A percentile compares a stretch with the other conserved stretches of the same genome.
Evolutionary conservation across 2,113 vertebrate genomes (phyloP).

Genomic region (Colinus virginianus): DNA sequence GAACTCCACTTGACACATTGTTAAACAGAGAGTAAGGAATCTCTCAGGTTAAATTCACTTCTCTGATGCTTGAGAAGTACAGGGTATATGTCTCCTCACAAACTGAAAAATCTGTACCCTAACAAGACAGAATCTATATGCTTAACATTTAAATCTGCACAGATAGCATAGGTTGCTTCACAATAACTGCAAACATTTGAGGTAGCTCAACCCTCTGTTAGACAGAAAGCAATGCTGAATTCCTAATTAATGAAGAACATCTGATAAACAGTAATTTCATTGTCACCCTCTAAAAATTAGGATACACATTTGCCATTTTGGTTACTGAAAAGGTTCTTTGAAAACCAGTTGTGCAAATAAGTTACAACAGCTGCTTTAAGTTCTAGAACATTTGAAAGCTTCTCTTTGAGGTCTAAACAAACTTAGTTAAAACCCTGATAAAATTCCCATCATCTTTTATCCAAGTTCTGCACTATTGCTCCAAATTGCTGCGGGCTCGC

Average conservation of each 20-base stretch:
- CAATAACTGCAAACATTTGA: not conserved
- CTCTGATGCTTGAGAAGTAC: not conserved
- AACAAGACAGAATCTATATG: not conserved
- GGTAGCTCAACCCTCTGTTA: not conserved
- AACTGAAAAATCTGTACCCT: not conserved
- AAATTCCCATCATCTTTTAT: not conserved
- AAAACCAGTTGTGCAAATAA: not conserved
- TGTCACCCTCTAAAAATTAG: not conserved
- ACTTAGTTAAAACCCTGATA: not conserved
- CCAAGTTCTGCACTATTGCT: not conserved
- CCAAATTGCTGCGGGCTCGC: not conserved
- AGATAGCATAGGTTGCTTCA: not conserved
- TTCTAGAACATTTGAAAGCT: not conserved
- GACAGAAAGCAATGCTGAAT: not conserved
- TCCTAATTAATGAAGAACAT: not conserved
- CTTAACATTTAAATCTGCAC: not conserved
- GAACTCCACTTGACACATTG: not conserved
- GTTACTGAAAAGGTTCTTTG: not conserved
- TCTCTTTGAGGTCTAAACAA: not conserved
- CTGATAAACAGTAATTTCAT: not conserved
- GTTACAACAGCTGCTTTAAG: not conserved
- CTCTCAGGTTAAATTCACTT: not conserved
- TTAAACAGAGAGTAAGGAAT: not conserved
- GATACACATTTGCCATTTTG: not conserved
- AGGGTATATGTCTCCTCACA: not conserved